Conservation (phyloP, 2,113 vertebrate species). For the Microtus richardsoni region DNA sequence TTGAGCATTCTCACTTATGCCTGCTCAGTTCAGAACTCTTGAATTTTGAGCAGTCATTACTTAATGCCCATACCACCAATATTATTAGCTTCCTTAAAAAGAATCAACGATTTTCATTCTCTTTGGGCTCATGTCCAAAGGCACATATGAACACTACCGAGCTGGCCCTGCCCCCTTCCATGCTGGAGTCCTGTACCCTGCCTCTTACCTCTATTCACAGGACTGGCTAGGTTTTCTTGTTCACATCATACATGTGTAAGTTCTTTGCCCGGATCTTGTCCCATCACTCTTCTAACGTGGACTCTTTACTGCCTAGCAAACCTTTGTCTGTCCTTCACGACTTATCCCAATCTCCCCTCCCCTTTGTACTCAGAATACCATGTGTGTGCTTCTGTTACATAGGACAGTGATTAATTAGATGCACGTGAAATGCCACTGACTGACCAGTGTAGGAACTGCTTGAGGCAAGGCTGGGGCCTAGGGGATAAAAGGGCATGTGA, state of each 20-base stretch:
- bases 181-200: neutral
- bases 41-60: neutral
- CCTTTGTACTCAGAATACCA: neutral
- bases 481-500: neutral
- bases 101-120: neutral
- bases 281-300: neutral
- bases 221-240: neutral
- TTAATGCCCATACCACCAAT: neutral
- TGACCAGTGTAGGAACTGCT: neutral
- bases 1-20: neutral
- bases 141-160: neutral
- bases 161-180: neutral
- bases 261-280: neutral
- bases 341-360: neutral
- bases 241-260: neutral
- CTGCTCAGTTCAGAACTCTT: neutral
- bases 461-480: neutral
- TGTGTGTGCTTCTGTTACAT: neutral
- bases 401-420: neutral
- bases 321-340: neutral
- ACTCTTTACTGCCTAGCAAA: neutral
- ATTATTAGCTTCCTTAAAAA: slow-evolving; percentile 5
- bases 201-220: neutral
- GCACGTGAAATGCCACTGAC: neutral
- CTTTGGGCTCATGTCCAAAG: slow-evolving; percentile 14